Evolutionary conservation across 2,113 vertebrate genomes (phyloP).

Genomic region (Pteronura brasiliensis): DNA sequence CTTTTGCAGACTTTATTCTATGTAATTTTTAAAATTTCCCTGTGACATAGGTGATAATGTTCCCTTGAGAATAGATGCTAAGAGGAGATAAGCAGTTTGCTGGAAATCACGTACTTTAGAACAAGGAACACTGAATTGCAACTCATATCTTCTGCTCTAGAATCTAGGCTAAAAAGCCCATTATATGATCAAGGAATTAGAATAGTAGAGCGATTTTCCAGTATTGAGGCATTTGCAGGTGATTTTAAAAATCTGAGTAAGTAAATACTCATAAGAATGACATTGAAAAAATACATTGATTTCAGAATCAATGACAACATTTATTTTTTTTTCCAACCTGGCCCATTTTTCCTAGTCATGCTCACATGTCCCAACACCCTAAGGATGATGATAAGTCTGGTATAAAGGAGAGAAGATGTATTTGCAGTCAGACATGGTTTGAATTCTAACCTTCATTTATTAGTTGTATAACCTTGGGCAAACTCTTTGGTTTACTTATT

Average conservation of each 20-base stretch:
- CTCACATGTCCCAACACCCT: not conserved
- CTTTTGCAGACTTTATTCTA: conserved; percentile 47
- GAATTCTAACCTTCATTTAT: conserved; percentile 19
- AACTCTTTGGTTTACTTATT: not conserved
- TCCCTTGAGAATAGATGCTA: conserved; percentile 27
- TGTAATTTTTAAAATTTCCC: conserved; percentile 58
- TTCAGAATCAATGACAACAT: not conserved
- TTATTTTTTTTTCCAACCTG: not conserved
- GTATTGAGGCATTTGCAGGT: not conserved
- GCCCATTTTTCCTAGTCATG: not conserved
- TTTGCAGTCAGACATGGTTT: not conserved
- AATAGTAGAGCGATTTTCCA: conserved; percentile 33
- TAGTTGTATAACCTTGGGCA: not conserved
- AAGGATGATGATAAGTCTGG: not conserved
- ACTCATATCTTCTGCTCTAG: not conserved
- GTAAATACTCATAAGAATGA: conserved; percentile 49
- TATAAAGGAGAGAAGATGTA: not conserved
- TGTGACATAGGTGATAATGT: conserved; percentile 22
- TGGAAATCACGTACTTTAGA: conserved; percentile 38
- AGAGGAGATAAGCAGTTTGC: conserved; percentile 39
- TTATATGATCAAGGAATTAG: conserved; percentile 45
- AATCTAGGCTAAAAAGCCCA: conserved; percentile 40
- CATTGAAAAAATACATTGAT: conserved; percentile 20
- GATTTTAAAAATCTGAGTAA: conserved; percentile 7
- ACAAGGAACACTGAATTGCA: conserved; percentile 7